Conservation (phyloP, 1,140 invertebrate species). For the Plutomurus gul region DNA sequence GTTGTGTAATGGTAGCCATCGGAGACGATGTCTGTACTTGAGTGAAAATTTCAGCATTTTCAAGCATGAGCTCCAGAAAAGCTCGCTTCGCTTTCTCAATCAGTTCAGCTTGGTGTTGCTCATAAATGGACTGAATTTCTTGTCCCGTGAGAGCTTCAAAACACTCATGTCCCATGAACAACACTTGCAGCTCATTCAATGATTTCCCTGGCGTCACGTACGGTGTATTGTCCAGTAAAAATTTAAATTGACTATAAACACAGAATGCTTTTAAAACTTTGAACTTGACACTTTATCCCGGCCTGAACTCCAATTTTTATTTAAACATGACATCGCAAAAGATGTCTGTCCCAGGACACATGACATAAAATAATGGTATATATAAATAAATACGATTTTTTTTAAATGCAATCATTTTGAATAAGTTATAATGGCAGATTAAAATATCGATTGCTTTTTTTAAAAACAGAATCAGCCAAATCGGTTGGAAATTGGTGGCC, state of each 20-base stretch:
- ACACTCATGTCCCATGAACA: slow-evolving; percentile 94
- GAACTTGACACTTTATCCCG: no score
- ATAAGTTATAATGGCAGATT: no score
- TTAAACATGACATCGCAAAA: no score
- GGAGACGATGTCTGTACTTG: slow-evolving; percentile 89
- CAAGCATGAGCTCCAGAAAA: slow-evolving; percentile 81
- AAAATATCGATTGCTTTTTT: no score
- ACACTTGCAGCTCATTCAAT: slow-evolving; percentile 85
- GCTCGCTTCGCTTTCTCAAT: slow-evolving; percentile 78
- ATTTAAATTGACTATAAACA: slow-evolving; percentile 96
- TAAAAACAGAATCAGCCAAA: no score
- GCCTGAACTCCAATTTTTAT: no score
- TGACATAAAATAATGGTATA: no score
- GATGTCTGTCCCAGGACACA: no score
- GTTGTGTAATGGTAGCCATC: slow-evolving; percentile 84
- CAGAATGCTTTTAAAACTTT: no score
- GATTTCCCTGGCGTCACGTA: slow-evolving; percentile 84
- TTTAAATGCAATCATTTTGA: no score
- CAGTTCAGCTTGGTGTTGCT: slow-evolving; percentile 90
- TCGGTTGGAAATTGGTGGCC: no score
- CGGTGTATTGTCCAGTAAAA: slow-evolving; percentile 88
- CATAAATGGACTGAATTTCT: slow-evolving; percentile 91
- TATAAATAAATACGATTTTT: no score
- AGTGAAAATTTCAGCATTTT: slow-evolving; percentile 93
- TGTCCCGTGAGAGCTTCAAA: slow-evolving; percentile 82